Conservation (phyloP, 2,113 vertebrate species). For the Empidonax traillii region DNA sequence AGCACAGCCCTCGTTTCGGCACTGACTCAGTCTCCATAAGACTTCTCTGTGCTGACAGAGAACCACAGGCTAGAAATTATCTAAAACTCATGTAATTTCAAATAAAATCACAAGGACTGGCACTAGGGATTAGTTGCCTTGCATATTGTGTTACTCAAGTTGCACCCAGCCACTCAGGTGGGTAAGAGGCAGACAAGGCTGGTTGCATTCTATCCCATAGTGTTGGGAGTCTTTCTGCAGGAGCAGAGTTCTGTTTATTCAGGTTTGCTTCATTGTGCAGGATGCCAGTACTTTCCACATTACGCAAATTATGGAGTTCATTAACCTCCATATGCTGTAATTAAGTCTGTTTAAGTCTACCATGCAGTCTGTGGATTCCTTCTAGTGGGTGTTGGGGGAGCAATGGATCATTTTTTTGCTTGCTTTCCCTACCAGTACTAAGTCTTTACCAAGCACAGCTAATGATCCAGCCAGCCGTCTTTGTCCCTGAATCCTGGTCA, state of each 20-base stretch:
- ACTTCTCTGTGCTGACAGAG: not conserved
- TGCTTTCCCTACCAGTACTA: not conserved
- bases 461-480: not conserved
- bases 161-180: not conserved
- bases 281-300: not conserved
- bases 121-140: not conserved
- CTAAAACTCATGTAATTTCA: not conserved
- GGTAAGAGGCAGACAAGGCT: not conserved
- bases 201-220: not conserved
- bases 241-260: not conserved
- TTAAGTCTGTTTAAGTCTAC: not conserved
- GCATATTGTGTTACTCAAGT: not conserved
- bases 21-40: not conserved
- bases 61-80: not conserved
- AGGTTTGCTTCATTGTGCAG: not conserved
- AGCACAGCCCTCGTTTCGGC: not conserved
- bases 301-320: not conserved
- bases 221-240: not conserved
- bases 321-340: slow-evolving; percentile 15
- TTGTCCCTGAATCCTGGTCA: not conserved
- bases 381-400: not conserved
- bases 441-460: not conserved
- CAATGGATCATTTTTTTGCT: not conserved
- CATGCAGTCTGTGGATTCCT: not conserved
- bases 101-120: not conserved